phyloP scores from a whole-genome alignment of 53 echinoderm and acorn worm species.

The Antedon mediterranea region DNA sequence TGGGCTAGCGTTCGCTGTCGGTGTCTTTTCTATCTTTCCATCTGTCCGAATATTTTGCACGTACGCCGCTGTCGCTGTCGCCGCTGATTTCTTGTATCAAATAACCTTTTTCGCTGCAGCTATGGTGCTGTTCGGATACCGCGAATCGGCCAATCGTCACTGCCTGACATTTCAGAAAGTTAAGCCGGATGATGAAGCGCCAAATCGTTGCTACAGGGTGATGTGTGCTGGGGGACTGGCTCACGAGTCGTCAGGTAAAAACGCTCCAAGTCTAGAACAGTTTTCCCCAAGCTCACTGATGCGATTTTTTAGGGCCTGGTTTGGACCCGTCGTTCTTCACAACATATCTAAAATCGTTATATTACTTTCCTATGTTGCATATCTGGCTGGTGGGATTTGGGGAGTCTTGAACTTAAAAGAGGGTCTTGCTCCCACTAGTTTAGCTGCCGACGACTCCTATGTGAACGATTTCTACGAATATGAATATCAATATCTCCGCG shows the following conservation, averaged over 20 bases:
- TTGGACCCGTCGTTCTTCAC: constrained; percentile 26
- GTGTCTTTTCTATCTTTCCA: constrained; percentile 24
- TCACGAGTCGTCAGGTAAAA: too few relatives aligned
- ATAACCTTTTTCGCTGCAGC: constrained; percentile 52
- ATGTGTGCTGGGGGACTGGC: constrained; percentile 62
- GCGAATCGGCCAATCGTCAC: constrained; percentile 35
- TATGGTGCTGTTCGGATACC: constrained; percentile 31
- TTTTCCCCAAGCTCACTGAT: constrained; percentile 11
- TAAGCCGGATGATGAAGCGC: constrained; percentile 26
- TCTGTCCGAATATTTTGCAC: constrained; percentile 42
- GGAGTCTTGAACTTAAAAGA: background rate
- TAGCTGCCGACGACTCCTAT: constrained; percentile 26
- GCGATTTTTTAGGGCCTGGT: constrained; percentile 30
- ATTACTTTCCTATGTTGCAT: constrained; percentile 13
- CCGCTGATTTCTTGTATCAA: constrained; percentile 32
- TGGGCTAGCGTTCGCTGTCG: constrained; percentile 37
- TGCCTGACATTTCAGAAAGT: constrained; percentile 46
- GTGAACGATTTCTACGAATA: constrained; percentile 12
- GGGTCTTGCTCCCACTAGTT: constrained; percentile 15
- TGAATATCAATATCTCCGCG: constrained; percentile 16
- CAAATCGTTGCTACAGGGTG: constrained; percentile 28
- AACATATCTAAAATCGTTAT: constrained; percentile 12
- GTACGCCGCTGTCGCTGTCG: constrained; percentile 30
- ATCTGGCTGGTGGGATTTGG: constrained; percentile 21
- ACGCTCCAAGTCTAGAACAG: too few relatives aligned